Percentiles rank a stretch among this genome's conserved stretches.
These are phyloP conservation scores for Pristis pectinata DNA, from an alignment of 2,797 vertebrate species.

Conservation along the genomic window DNA sequence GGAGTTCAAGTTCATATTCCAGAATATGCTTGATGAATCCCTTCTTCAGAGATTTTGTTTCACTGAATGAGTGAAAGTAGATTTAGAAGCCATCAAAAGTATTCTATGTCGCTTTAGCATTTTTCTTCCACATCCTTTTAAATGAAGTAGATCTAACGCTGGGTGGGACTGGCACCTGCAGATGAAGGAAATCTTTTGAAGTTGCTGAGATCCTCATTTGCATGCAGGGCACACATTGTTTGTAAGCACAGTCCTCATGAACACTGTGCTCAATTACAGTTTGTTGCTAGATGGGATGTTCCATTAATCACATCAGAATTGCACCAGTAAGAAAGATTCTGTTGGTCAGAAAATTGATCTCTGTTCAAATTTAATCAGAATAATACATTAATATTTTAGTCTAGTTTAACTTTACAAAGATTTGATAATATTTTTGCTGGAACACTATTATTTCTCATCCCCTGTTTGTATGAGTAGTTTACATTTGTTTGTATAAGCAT, in stretches of 20 bases:
- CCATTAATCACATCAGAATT: not conserved
- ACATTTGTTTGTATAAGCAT: too few relatives aligned
- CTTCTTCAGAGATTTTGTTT: not conserved
- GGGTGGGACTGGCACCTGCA: not conserved
- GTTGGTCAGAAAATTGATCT: not conserved
- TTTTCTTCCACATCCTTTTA: not conserved
- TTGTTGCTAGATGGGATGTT: not conserved
- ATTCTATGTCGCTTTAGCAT: not conserved
- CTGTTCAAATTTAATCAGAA: not conserved
- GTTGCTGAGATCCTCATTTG: not conserved
- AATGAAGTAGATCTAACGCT: not conserved
- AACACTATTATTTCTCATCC: not conserved
- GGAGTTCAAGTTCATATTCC: not conserved
- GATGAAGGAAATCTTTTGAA: not conserved
- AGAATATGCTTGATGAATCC: not conserved
- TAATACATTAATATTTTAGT: not conserved
- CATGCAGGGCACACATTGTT: not conserved
- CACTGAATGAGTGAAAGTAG: too few relatives aligned
- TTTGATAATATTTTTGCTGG: not conserved
- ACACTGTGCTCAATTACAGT: not conserved
- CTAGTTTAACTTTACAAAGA: not conserved
- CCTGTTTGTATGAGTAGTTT: too few relatives aligned
- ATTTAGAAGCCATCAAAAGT: not conserved
- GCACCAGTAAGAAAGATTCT: not conserved
- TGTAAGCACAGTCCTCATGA: not conserved